Evolutionary conservation across 2,113 vertebrate genomes (phyloP).

Genomic region (Thalassoma bifasciatum): DNA sequence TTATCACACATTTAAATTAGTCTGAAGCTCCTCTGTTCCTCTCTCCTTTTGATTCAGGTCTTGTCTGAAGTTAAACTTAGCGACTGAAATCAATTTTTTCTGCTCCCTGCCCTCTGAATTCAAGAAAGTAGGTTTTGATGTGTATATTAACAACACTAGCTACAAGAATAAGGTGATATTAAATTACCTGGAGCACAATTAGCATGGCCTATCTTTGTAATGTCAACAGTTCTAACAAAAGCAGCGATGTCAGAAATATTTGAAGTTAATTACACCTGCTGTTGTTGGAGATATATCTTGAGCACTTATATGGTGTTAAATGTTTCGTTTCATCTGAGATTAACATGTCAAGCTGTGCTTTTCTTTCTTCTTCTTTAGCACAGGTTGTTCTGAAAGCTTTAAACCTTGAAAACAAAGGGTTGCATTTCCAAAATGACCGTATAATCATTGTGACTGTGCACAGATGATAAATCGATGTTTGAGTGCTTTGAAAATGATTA

Average conservation of each 20-base stretch:
- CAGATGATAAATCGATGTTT: neutral
- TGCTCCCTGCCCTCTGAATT: slow-evolving; percentile 24
- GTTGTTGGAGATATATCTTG: neutral
- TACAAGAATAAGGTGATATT: slow-evolving; percentile 14
- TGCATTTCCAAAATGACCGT: neutral
- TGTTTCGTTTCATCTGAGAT: neutral
- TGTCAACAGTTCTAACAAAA: slow-evolving; percentile 23
- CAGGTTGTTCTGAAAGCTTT: neutral
- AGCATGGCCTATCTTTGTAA: slow-evolving; percentile 15
- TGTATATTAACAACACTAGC: slow-evolving; percentile 34
- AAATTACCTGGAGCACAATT: slow-evolving; percentile 44
- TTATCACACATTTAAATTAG: slow-evolving; percentile 10
- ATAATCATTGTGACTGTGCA: slow-evolving; percentile 1
- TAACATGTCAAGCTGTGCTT: neutral
- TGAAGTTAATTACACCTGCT: slow-evolving; percentile 28
- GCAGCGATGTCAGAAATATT: slow-evolving; percentile 12
- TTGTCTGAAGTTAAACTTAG: slow-evolving; percentile 27
- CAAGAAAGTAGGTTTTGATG: slow-evolving; percentile 36
- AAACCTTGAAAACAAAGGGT: neutral
- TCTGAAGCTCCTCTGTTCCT: slow-evolving; percentile 1
- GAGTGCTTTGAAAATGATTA: neutral
- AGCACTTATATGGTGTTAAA: neutral
- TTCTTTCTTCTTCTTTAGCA: neutral
- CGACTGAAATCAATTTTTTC: slow-evolving; percentile 36
- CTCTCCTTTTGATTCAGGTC: slow-evolving; percentile 17